phyloP scores from a whole-genome alignment of 2,797 vertebrate species.

The Xerus rutilus region DNA sequence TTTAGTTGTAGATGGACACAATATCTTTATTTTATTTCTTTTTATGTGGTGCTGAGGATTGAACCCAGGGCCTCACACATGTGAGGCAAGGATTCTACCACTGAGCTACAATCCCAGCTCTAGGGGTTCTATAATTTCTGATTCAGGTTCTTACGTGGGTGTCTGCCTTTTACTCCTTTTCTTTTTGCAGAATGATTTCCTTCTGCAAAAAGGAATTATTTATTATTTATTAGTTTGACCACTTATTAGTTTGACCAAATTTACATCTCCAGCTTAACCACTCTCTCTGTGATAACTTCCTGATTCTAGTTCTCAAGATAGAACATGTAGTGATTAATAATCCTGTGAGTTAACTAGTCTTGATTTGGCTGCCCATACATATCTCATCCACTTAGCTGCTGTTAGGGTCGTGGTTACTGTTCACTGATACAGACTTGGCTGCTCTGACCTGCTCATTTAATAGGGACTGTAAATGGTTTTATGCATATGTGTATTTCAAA shows the following conservation, averaged over 20 bases:
- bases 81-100: no score
- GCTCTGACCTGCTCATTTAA: background rate
- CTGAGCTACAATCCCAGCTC: no score
- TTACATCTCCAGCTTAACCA: background rate
- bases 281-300: background rate
- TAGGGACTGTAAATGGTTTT: background rate
- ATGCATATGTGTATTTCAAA: background rate
- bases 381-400: background rate
- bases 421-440: constrained; percentile 21
- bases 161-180: background rate
- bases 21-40: no score
- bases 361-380: background rate
- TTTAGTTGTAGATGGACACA: no score
- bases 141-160: background rate
- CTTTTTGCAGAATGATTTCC: background rate
- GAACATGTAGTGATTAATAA: constrained; percentile 1
- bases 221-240: background rate
- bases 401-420: background rate
- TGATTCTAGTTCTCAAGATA: background rate
- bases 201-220: no score
- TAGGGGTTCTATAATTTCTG: background rate
- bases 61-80: no score
- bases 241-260: background rate
- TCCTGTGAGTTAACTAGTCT: background rate
- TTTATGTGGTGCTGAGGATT: no score